Conservation (phyloP, 2,113 vertebrate species). For the Chaetodon trifascialis region DNA sequence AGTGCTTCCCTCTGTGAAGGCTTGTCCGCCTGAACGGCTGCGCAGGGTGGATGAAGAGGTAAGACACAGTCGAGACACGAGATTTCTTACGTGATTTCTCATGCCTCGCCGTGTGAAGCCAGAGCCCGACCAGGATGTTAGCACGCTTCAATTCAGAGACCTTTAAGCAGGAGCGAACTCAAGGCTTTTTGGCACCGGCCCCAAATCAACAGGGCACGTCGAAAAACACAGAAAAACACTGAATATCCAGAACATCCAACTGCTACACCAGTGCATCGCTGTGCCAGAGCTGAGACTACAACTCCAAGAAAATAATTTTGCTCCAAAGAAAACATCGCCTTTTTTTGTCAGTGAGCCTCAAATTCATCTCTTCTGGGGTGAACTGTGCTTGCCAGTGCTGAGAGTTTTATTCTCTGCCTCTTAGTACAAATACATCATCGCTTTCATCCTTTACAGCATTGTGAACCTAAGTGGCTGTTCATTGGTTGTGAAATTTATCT, state of each 20-base stretch:
- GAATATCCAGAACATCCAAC: conserved; percentile 43
- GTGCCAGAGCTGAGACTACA: conserved; percentile 28
- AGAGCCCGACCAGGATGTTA: conserved; percentile 39
- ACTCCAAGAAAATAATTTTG: conserved; percentile 38
- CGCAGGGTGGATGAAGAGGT: conserved; percentile 31
- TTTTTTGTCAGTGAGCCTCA: conserved; percentile 30
- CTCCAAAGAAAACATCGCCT: conserved; percentile 13
- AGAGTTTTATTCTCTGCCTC: conserved; percentile 47
- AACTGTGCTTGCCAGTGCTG: conserved; percentile 48
- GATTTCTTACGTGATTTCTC: conserved; percentile 46
- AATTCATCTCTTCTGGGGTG: conserved; percentile 60
- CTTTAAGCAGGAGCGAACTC: conserved; percentile 51
- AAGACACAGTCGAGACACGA: conserved; percentile 42
- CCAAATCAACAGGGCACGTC: conserved; percentile 42
- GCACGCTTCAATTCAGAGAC: conserved; percentile 47
- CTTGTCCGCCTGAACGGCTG: conserved; percentile 31
- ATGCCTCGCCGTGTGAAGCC: conserved; percentile 48
- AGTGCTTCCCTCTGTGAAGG: conserved; percentile 35
- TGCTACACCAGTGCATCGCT: not conserved
- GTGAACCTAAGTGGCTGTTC: conserved; percentile 64
- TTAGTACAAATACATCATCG: conserved; percentile 64
- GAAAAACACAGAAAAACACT: conserved; percentile 40
- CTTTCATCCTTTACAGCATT: conserved; percentile 69
- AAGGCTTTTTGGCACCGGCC: conserved; percentile 38
- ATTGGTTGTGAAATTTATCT: conserved; percentile 72